Base-by-base conservation (phyloP, 2,797 vertebrate species). In the Novumbra hubbsi region DNA sequence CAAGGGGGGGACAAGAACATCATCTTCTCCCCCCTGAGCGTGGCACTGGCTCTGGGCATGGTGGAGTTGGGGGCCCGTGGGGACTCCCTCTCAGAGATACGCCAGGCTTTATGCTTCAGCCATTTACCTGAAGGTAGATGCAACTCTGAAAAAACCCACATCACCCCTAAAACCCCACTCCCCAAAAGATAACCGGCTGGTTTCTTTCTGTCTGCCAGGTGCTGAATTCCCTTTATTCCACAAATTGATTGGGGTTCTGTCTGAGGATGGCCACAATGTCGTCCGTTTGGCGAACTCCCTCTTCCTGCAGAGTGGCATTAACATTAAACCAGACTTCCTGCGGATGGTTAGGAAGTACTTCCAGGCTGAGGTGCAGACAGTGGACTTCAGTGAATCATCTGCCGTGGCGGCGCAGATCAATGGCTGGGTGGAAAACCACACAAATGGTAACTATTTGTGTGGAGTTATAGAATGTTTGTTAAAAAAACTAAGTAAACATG, bases 391-490 rank as follows among this genome's bases (percentile, higher is more conserved):
- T 75, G 90, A 97, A 81, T 95, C 95, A 9, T 90, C 93, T 45
- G 91, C 94, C 0, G 96, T 95, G 70, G 96, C 97, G 52, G 92
- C 94, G 78, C 93, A 94, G 81, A 97, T 99, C 91, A 99, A 99
- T 92, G 88, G 84, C 81, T 99, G 98, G 97, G 96, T 99, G 89
- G 95, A 96, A 86, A 99, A 99, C 87, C 95, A 95, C 70, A 99
- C 98, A 0, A 96, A 96, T 83, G 96, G 98, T 99, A 93, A 92
- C 96, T 95, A 27, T n/a, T 19, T 27, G 48, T 55, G 52, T 24
- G 11, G 1, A 1, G 7, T 45, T 14, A 12, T 41, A 8, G 41
- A 45, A 45, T 45, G 41, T 11, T 14, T 0, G 3, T 45, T 45
- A 0, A 14, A 45, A 45, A 45, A 45, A 6, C 11, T 1, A 41